Base-by-base conservation (phyloP, 1,140 invertebrate species). In the Mizuhopecten yessoensis region DNA sequence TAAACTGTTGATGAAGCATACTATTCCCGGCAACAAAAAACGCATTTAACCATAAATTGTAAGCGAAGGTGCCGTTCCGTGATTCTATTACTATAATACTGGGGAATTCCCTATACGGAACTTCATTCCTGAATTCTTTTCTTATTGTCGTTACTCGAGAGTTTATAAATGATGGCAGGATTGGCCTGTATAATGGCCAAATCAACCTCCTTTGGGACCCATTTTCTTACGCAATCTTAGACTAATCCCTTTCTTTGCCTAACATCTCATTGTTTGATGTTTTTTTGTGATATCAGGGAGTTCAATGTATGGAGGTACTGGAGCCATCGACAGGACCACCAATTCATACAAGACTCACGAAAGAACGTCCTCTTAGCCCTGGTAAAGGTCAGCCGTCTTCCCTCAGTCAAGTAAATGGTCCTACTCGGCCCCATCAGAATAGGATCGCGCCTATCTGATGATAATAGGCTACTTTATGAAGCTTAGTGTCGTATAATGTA, bases 41-140 rank as follows among this genome's bases (percentile, higher is more conserved):
- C 9, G 42, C 23, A 75, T 75, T 75, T 3, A 75, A n/a, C n/a
- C 9, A 75, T 75, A 75, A 75, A 75, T 75, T 75, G 57, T 75
- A 9, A 75, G 57, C 9, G 57, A 75, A 7, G 57, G 57, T n/a
- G 17, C 57, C 57, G 17, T 9, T 75, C 23, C 5, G 3, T 75
- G 57, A 75, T 75, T 75, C 57, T n/a, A n/a, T 75, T 75, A 75
- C n/a, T 9, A 17, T 75, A 75, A 29, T 75, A 75, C 57, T 29
- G 23, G n/a, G 2, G 57, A 29, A 75, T 29, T 29, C 57, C 57
- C 57, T 11, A 29, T 7, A 75, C 57, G 29, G 57, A 75, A 5
- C 57, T 75, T n/a, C 57, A n/a, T 75, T 75, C 57, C 57, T 29
- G 57, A 75, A 75, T 75, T 75, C 15, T 75, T 75, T 75, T 75